A percentile compares a stretch with the other conserved stretches of the same genome.
phyloP scores from a whole-genome alignment of 2,113 vertebrate genomes.

The Globicephala melas region DNA sequence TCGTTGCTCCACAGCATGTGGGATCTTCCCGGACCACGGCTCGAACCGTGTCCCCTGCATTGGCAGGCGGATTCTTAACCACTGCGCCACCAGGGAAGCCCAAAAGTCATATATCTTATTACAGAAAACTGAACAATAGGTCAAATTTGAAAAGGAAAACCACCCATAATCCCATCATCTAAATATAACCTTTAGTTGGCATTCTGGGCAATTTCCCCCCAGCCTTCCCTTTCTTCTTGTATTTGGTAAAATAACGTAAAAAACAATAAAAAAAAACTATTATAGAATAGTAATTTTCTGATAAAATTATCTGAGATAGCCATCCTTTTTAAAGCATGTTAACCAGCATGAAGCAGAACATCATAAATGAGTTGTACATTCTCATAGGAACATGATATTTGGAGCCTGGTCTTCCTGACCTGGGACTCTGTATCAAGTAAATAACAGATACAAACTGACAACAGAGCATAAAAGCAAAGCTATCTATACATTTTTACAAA shows the following conservation, averaged over 20 bases:
- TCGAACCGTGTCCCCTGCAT: no score
- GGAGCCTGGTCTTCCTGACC: neutral
- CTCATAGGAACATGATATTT: neutral
- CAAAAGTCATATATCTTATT: neutral
- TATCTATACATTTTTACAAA: neutral
- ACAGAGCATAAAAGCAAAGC: neutral
- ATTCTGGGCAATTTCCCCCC: neutral
- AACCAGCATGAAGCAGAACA: neutral
- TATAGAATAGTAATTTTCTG: constrained; percentile 10
- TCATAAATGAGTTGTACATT: neutral
- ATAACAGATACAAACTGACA: neutral
- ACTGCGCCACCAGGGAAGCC: no score
- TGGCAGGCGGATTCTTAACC: no score
- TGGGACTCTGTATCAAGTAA: neutral
- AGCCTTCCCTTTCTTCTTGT: neutral
- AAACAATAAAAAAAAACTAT: neutral
- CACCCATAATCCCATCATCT: neutral
- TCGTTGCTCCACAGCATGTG: no score
- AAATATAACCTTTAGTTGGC: neutral
- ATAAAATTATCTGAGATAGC: neutral
- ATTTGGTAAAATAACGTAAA: neutral
- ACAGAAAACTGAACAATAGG: neutral
- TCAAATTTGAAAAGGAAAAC: neutral
- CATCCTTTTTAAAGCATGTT: neutral
- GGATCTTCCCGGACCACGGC: no score